Base-by-base conservation (phyloP, 2,888 invertebrate species). In the Pilophorus perplexus region DNA sequence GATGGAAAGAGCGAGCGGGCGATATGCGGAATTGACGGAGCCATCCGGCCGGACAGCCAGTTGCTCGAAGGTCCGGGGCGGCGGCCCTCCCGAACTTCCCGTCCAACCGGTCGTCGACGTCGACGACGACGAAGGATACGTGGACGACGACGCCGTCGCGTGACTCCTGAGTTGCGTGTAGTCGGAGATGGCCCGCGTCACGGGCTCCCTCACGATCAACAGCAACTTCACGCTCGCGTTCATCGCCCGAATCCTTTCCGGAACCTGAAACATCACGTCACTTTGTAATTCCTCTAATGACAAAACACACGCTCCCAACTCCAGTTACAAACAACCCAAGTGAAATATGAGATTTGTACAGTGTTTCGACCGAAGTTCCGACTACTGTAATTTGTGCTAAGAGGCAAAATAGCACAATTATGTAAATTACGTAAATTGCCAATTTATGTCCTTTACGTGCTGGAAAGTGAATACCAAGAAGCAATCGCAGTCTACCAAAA, bases 161-260 rank as follows among this genome's bases (percentile, higher is more conserved):
- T 90, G 88, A 73, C 89, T 90, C 70, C 89, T 84, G 73, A 95
- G 82, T 79, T 97, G 96, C 18, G 94, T 92, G 80, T 95, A 97
- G 82, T 98, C 98, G 12, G 96, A 97, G 74, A 99, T 91, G 59
- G 95, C 92, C 65, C 98, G 83, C 16, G 92, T 93, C 64, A 97
- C 94, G 2, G 98, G 98, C 78, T 99, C 94, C 12, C 98, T 84
- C 20, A 99, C 92, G 74, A 98, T 94, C 73, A 98, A 82, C 70
- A 98, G 83, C 67, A 99, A 81, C 74, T 93, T 90, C 69, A 95
- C 88, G 75, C 90, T 88, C 6, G 90, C 85, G 80, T 98, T 96
- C 93, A 98, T 94, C 68, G 90, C 90, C 72, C 88, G 84, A 62
- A 99, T 93, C 71, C 98, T 82, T 78, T 93, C 91, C 10, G 98